These are phyloP conservation scores for Melanaphis sacchari DNA, from an alignment of 1,140 invertebrate species.

Conservation along the genomic window DNA sequence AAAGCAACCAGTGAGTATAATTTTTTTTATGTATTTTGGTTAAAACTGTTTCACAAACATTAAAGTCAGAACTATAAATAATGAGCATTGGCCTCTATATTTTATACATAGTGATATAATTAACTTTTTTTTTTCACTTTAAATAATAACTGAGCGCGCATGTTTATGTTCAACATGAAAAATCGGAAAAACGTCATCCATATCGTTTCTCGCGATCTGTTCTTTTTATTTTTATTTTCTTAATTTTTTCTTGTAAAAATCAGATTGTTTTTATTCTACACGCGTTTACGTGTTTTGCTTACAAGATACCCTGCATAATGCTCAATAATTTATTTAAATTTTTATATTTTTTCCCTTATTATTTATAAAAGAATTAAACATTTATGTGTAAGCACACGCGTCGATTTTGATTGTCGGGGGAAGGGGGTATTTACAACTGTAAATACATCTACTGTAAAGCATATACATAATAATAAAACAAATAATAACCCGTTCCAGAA, in stretches of 20 bases:
- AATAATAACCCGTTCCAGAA: neutral
- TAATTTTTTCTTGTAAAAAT: neutral
- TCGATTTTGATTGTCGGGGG: neutral
- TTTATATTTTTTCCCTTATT: neutral
- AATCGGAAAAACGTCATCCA: neutral
- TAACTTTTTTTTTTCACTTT: constrained; percentile 2
- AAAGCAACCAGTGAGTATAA: neutral
- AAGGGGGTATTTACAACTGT: neutral
- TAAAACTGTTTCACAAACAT: neutral
- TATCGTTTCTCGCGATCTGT: neutral
- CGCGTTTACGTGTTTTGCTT: neutral
- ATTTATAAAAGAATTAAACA: neutral
- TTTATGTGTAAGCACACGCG: neutral
- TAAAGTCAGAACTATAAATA: neutral
- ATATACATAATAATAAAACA: neutral
- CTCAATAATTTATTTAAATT: neutral
- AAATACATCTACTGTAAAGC: neutral
- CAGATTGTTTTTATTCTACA: neutral
- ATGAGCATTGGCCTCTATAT: neutral
- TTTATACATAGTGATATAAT: neutral
- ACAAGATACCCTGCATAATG: neutral
- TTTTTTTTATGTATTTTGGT: neutral
- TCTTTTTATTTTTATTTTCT: neutral
- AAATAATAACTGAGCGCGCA: neutral
- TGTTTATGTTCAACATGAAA: constrained; percentile 9